Evolutionary conservation across 2,888 invertebrate species (phyloP).

Genomic region (Dioctria rufipes): DNA sequence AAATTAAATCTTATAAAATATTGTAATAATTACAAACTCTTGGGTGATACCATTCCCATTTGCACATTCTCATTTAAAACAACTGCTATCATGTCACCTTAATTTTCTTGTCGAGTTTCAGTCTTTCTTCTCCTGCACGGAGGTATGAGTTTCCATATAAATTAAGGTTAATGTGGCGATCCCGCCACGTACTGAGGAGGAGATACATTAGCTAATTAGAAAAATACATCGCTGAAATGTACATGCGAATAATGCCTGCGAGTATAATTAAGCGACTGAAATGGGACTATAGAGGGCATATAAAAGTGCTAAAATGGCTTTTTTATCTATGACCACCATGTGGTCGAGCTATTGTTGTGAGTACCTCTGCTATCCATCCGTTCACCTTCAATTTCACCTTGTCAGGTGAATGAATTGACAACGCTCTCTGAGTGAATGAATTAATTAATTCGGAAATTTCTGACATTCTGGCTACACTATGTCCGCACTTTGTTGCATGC

Average conservation of each 20-base stretch:
- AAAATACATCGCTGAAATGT: conserved; percentile 43
- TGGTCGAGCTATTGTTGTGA: conserved; percentile 20
- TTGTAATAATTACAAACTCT: no score
- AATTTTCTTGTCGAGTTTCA: conserved; percentile 19
- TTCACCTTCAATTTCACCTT: conserved; percentile 45
- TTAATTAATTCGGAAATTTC: conserved; percentile 30
- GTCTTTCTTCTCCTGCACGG: background rate
- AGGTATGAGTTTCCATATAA: conserved; percentile 14
- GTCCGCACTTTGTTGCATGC: conserved; percentile 47
- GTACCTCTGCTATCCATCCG: conserved; percentile 1
- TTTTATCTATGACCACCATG: conserved; percentile 38
- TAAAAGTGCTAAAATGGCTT: conserved; percentile 42
- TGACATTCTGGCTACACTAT: conserved; percentile 24
- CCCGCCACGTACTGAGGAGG: conserved; percentile 53
- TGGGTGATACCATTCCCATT: no score
- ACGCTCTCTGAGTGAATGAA: conserved; percentile 13
- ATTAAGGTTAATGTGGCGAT: conserved; percentile 54
- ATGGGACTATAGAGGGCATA: background rate
- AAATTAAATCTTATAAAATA: no score
- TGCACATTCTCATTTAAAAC: no score
- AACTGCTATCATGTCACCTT: background rate
- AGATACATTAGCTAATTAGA: conserved; percentile 58
- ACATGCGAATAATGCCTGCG: conserved; percentile 8
- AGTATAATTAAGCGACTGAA: conserved; percentile 35
- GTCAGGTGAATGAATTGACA: conserved; percentile 46